phyloP scores from a whole-genome alignment of 2,888 invertebrate genomes.

The Sipha maydis region DNA sequence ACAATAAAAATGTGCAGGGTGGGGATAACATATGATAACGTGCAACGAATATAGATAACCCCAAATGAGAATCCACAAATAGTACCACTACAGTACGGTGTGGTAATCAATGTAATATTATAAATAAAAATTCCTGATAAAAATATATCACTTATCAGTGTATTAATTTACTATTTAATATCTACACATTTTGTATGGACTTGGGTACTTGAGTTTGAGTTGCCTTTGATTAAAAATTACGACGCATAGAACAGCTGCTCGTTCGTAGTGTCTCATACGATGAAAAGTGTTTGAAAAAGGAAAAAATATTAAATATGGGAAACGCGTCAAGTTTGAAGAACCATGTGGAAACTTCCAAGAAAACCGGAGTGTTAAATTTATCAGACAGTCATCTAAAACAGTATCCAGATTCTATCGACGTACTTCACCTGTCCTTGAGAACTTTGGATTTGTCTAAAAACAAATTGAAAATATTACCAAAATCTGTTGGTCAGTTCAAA shows the following conservation, averaged over 20 bases:
- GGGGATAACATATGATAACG: background rate
- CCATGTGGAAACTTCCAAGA: slow-evolving; percentile 93
- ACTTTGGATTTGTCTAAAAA: slow-evolving; percentile 94
- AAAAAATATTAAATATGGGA: slow-evolving; percentile 75
- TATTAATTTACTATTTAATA: too few species aligned
- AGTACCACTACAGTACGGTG: too few species aligned
- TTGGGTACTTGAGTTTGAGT: too few species aligned
- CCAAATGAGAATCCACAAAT: background rate
- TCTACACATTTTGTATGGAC: too few species aligned
- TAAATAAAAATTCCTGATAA: too few species aligned
- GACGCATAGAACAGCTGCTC: too few species aligned
- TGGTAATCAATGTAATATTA: too few species aligned
- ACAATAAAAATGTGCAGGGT: background rate
- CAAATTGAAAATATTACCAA: slow-evolving; percentile 75
- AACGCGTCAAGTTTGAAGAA: slow-evolving; percentile 85
- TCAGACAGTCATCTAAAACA: slow-evolving; percentile 84
- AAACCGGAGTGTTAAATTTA: slow-evolving; percentile 93
- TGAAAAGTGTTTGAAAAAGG: slow-evolving; percentile 21
- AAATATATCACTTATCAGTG: too few species aligned
- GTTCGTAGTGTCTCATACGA: background rate
- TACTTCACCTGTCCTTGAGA: slow-evolving; percentile 77
- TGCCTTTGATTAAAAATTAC: too few species aligned
- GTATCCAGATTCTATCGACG: slow-evolving; percentile 76
- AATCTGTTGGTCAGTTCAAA: slow-evolving; percentile 74
- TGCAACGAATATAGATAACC: background rate